Evolutionary conservation across 2,113 vertebrate genomes (phyloP).

Genomic region (Atherinomorus stipes): DNA sequence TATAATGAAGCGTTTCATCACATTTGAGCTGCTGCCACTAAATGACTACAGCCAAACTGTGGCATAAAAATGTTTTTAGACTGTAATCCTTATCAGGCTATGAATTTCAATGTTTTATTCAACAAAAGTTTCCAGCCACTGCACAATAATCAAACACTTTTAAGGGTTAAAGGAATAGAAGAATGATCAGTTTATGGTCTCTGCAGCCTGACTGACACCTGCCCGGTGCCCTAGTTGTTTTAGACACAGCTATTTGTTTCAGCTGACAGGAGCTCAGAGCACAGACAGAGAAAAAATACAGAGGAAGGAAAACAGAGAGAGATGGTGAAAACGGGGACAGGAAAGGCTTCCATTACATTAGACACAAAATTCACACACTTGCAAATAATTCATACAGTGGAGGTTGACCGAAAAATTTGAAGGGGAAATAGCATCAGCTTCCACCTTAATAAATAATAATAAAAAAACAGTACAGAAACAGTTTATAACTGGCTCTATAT

Average conservation of each 20-base stretch:
- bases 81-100: background rate
- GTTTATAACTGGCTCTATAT: background rate
- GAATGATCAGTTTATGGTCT: constrained; percentile 49
- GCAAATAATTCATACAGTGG: background rate
- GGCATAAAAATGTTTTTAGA: background rate
- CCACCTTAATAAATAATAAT: constrained; percentile 15
- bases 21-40: no score
- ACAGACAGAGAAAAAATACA: background rate
- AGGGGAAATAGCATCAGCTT: constrained; percentile 6
- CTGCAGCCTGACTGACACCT: constrained; percentile 59
- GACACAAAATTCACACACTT: constrained; percentile 24
- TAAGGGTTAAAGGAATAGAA: background rate
- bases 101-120: no score
- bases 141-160: background rate
- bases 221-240: constrained; percentile 46
- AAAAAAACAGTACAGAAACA: background rate
- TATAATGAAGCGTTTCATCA: background rate
- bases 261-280: constrained; percentile 54
- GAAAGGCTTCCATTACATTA: constrained; percentile 2
- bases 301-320: constrained; percentile 14
- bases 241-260: constrained; percentile 65
- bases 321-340: constrained; percentile 7
- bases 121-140: background rate
- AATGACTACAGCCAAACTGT: no score
- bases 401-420: background rate